Evolutionary conservation across 1,140 invertebrate genomes (phyloP), one percentile per base, ranked within the genome.

Genomic region (Odontomachus brunneus): DNA sequence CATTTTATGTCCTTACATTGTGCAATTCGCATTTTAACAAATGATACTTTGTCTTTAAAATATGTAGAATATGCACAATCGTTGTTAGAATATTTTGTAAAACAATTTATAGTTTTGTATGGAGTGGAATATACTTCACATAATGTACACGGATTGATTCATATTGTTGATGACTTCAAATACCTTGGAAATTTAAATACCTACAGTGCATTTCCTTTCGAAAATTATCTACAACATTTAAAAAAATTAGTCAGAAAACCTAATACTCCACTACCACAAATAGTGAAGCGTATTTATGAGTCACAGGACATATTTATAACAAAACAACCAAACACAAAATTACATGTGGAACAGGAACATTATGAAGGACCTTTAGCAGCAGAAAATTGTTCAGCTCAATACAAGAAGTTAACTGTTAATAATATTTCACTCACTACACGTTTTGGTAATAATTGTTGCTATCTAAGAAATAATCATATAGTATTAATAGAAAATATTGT

Each of bases 381-480:
- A 1, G 38, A 49, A 49, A 14, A 66, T 49, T 66, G 48, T 66
- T 66, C 38, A 24, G 63, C 14, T 66, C 63, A 66, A 66, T 66
- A 7, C 7, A 66, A 49, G 15, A 66, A 66, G n/a, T 24, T 48
- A 1, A 66, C 17, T 7, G 15, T 66, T 38, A 49, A 66, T 49
- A 49, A 49, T 66, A 66, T 49, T 5, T 66, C 19, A 1, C 48
- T 66, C 3, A 66, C 3, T 66, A 24, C 38, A 12, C 38, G 12
- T 65, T 65, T 65, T 48, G 62, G 62, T 22, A 33, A 65, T 48
- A 65, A 65, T 48, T 65, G 62, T 48, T n/a, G n/a, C n/a, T 22
- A 65, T 48, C 22, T 65, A 48, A 65, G 44, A 65, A 33, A 65
- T 65, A 44, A 65, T 3, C 22, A 33, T 48, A 65, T 65, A 44